A percentile compares a stretch with the other conserved stretches of the same genome.
Evolutionary conservation across 92 coral and sea anemone species (phyloP).

Genomic region (Porites cylindrica): DNA sequence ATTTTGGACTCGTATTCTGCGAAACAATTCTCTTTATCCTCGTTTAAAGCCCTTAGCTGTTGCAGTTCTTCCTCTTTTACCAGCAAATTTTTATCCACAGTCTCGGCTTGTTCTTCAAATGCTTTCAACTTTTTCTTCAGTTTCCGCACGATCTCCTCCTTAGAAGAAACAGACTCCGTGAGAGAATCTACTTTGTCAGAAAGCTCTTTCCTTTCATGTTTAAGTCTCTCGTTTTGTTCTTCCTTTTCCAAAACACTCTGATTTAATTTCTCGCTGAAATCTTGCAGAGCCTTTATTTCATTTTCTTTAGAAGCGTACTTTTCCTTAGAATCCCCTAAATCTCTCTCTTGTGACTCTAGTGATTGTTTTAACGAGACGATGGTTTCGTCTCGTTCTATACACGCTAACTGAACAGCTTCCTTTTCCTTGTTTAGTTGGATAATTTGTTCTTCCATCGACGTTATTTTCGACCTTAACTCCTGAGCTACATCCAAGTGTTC

Average conservation of each 20-base stretch:
- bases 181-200: slow-evolving; percentile 20
- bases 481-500: slow-evolving; percentile 59
- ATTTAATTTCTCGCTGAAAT: slow-evolving; percentile 46
- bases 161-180: slow-evolving; percentile 19
- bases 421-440: slow-evolving; percentile 37
- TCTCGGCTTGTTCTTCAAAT: slow-evolving; percentile 33
- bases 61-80: slow-evolving; percentile 43
- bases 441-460: slow-evolving; percentile 66
- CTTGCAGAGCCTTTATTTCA: slow-evolving; percentile 64
- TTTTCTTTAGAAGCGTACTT: slow-evolving; percentile 52
- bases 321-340: slow-evolving; percentile 46
- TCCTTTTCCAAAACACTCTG: slow-evolving; percentile 55
- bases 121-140: slow-evolving; percentile 20
- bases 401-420: slow-evolving; percentile 25
- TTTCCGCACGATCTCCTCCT: slow-evolving; percentile 17
- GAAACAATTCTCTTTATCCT: slow-evolving; percentile 53
- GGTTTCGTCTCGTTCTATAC: slow-evolving; percentile 59
- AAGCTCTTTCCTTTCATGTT: slow-evolving; percentile 40
- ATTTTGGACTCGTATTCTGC: slow-evolving; percentile 36
- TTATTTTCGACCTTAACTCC: slow-evolving; percentile 56
- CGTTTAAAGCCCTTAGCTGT: slow-evolving; percentile 15
- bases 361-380: slow-evolving; percentile 49
- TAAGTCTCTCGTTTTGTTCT: slow-evolving; percentile 29
- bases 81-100: slow-evolving; percentile 38
- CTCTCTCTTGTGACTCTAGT: slow-evolving; percentile 39